Conservation (phyloP, 2,888 invertebrate species). For the Ashinkailepas kermadecensis region DNA sequence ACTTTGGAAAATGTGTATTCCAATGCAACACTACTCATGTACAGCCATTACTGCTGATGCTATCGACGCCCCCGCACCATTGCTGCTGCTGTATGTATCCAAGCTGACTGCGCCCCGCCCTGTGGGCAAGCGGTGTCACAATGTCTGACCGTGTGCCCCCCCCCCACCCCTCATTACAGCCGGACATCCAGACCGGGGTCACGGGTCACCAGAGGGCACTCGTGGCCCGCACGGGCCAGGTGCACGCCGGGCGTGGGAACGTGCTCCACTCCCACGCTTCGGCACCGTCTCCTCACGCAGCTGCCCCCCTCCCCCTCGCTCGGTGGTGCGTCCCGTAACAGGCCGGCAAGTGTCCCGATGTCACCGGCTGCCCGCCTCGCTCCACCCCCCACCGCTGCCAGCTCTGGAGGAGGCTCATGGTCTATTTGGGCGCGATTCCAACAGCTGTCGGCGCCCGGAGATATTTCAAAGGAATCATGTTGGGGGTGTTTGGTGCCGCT, state of each 20-base stretch:
- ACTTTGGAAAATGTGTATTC: no score
- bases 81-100: no score
- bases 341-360: neutral
- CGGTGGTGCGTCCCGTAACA: neutral
- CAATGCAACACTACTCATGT: no score
- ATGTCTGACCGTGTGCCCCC: no score
- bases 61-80: no score
- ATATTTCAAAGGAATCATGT: neutral
- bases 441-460: neutral
- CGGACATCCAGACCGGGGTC: neutral
- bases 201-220: neutral
- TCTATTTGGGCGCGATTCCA: neutral
- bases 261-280: neutral
- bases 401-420: neutral
- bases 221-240: slow-evolving; percentile 16
- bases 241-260: slow-evolving; percentile 10
- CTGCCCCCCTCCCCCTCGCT: neutral
- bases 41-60: no score
- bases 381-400: neutral
- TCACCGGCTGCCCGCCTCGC: neutral
- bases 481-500: no score
- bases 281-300: neutral
- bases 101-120: no score
- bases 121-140: no score
- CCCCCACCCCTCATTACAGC: neutral